phyloP scores from a whole-genome alignment of 1,140 invertebrate genomes.

The Zaprionus lachaisei region DNA sequence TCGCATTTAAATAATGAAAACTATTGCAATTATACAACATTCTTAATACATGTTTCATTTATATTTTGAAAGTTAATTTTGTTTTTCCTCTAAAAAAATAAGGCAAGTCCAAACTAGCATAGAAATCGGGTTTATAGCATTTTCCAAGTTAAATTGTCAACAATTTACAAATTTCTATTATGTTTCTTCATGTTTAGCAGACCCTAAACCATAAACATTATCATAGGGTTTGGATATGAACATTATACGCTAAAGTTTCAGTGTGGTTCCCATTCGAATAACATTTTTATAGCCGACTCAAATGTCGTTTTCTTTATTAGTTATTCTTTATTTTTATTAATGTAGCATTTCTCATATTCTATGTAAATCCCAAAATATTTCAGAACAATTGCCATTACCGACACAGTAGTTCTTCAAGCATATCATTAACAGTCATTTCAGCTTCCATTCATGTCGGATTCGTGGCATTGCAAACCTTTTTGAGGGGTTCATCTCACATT shows the following conservation, averaged over 20 bases:
- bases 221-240: background rate
- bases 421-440: constrained; percentile 14
- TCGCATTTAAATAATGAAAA: too few species aligned
- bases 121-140: too few species aligned
- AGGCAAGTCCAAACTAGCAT: too few species aligned
- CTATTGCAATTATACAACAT: too few species aligned
- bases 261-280: background rate
- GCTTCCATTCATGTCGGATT: background rate
- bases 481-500: constrained; percentile 17
- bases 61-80: too few species aligned
- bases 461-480: background rate
- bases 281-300: background rate
- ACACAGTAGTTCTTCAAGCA: constrained; percentile 24
- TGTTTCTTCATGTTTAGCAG: background rate
- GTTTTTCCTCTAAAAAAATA: too few species aligned
- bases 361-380: constrained; percentile 12
- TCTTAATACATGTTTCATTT: too few species aligned
- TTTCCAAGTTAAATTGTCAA: too few species aligned
- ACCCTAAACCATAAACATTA: background rate
- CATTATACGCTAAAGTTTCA: constrained; percentile 4
- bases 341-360: background rate
- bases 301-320: background rate
- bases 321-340: background rate
- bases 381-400: constrained; percentile 10
- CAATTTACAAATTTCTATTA: background rate